Percentiles rank a stretch among this genome's conserved stretches.
These are phyloP conservation scores for Trisateles emortualis DNA, from an alignment of 2,888 invertebrate species.

Conservation along the genomic window DNA sequence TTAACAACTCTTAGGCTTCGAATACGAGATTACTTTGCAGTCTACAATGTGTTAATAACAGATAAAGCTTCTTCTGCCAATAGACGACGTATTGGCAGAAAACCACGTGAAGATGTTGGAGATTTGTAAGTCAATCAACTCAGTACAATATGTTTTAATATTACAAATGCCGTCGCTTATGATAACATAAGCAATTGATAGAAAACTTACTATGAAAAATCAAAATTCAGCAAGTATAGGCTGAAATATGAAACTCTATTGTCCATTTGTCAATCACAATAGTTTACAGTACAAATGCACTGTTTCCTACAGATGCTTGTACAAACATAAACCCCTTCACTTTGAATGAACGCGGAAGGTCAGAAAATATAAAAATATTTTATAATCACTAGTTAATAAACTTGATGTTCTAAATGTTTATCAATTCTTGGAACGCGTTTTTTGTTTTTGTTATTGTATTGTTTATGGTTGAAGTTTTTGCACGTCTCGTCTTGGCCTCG, in stretches of 20 bases:
- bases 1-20: slow-evolving; percentile 22
- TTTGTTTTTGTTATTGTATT: slow-evolving; percentile 42
- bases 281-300: no score
- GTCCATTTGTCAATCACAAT: no score
- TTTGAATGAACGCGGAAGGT: not conserved
- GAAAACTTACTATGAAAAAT: no score
- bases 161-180: no score
- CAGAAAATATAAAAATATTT: not conserved
- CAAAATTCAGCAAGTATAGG: no score
- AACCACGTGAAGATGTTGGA: no score
- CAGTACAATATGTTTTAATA: no score
- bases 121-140: no score
- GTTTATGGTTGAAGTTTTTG: slow-evolving; percentile 36
- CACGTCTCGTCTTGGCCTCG: slow-evolving; percentile 29
- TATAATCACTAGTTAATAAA: not conserved
- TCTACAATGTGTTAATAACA: not conserved
- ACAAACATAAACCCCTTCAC: not conserved
- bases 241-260: no score
- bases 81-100: no score
- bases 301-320: no score
- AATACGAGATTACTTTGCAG: slow-evolving; percentile 4
- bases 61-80: not conserved
- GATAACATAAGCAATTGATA: no score
- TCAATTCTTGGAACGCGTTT: slow-evolving; percentile 11
- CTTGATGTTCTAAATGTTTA: slow-evolving; percentile 1